Evolutionary conservation across 2,113 vertebrate species (phyloP), one percentile per base, ranked within the genome.

Genomic region (Catharus bicknelli): DNA sequence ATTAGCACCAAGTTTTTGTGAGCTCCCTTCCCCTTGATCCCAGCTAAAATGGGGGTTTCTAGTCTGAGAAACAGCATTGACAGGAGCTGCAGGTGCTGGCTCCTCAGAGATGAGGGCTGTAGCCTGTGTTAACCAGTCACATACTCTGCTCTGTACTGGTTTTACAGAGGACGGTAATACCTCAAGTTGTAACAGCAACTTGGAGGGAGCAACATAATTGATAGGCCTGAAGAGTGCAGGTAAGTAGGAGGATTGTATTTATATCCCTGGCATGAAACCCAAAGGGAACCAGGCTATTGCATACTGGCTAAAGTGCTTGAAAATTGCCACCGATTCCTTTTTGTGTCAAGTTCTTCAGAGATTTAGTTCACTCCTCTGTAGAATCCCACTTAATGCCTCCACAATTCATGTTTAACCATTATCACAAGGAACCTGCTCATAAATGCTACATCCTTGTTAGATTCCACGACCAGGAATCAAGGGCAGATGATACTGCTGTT

Each of bases 341-440:
- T 53, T 21, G 53, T 86, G 72, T 82, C 25, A 17, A 90, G 95
- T 87, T 95, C 93, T 81, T 86, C 64, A 59, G 92, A 95, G 96
- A 94, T 95, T 79, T 90, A 90, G 63, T 73, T 83, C 83, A n/a
- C 91, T 81, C 91, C 94, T 90, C 50, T 74, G 14, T 45, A 77
- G 94, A 96, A 95, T 95, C 93, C 93, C 64, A 86, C 93, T 95
- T 97, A 97, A 94, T 74, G 50, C 88, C 91, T 83, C 43, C 88
- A 72, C 95, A 91, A 96, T 96, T 97, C 97, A 96, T 97, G 97
- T 96, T 97, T 97, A 97, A 97, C 93, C 90, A 72, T 90, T 93
- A 95, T 95, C 92, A 93, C 94, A 57, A 51, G 83, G 80, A 77
- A 58, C 88, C 58, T 10, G 36, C 86, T 92, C 88, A 23, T 85